A percentile compares a stretch with the other conserved stretches of the same genome.
Evolutionary conservation across 2,113 vertebrate genomes (phyloP).

Genomic region (Tylochromis polylepis): DNA sequence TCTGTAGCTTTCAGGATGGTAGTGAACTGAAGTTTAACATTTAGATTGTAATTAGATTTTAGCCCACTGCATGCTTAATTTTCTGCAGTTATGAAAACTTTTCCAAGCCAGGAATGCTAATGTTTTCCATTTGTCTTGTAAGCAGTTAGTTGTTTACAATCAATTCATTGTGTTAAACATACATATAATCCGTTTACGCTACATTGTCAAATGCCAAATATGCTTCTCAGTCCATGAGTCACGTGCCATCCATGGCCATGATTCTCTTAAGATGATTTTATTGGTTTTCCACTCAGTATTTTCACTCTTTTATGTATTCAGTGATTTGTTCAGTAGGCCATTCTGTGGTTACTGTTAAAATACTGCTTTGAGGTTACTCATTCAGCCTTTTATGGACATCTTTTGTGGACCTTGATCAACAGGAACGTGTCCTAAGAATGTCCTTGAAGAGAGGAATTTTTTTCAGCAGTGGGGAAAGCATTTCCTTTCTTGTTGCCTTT

Average conservation of each 20-base stretch:
- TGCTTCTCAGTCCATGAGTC: background rate
- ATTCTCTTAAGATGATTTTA: constrained; percentile 1
- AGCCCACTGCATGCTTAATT: background rate
- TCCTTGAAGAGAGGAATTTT: constrained; percentile 3
- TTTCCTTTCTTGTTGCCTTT: constrained; percentile 55
- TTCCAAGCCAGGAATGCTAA: background rate
- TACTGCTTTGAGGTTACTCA: background rate
- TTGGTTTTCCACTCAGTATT: background rate
- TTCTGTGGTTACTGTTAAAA: constrained; percentile 25
- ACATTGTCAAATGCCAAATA: background rate
- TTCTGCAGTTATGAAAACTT: background rate
- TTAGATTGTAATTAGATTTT: background rate
- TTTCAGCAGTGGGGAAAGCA: background rate
- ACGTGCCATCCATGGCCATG: background rate
- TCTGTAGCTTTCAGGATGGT: background rate
- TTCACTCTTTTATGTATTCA: background rate
- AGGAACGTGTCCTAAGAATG: constrained; percentile 29
- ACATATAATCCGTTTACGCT: background rate
- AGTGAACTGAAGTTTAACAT: background rate
- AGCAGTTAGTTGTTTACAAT: background rate
- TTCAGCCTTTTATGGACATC: constrained; percentile 28
- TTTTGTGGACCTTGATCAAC: constrained; percentile 13
- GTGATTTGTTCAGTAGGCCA: constrained; percentile 8
- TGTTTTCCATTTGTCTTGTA: background rate
- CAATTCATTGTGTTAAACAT: background rate